These are phyloP conservation scores for Serinus canaria DNA, from an alignment of 2,113 vertebrate species.

Conservation along the genomic window DNA sequence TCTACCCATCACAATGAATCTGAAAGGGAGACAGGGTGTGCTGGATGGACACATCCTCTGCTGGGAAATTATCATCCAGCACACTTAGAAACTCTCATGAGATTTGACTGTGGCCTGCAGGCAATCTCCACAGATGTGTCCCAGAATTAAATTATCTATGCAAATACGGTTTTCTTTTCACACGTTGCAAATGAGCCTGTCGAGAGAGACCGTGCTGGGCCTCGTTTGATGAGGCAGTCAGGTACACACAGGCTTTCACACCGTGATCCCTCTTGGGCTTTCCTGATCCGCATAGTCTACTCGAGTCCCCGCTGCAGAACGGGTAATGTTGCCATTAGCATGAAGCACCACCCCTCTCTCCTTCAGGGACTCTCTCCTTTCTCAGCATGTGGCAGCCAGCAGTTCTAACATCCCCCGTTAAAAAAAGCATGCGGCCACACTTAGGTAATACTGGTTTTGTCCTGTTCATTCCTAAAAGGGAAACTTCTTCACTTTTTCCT, in stretches of 20 bases:
- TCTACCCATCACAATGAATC: not conserved
- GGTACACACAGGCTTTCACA: not conserved
- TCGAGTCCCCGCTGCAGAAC: not conserved
- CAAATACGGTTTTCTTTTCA: slow-evolving; percentile 25
- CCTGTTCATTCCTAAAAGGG: not conserved
- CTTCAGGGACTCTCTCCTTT: not conserved
- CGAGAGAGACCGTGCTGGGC: not conserved
- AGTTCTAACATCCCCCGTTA: not conserved
- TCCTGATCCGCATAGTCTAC: not conserved
- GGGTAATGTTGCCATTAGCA: not conserved
- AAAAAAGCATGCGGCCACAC: not conserved
- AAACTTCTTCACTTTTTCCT: not conserved
- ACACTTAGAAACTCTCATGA: not conserved
- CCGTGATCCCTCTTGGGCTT: not conserved
- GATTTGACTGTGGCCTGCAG: not conserved
- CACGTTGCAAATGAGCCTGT: not conserved
- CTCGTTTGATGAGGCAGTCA: not conserved
- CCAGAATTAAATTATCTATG: slow-evolving; percentile 26
- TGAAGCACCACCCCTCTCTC: not conserved
- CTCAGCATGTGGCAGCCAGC: not conserved
- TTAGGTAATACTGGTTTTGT: not conserved
- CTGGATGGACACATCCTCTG: not conserved
- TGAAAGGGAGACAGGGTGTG: not conserved
- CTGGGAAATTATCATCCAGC: not conserved
- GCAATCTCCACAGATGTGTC: slow-evolving; percentile 32